Conservation (phyloP, 2,888 invertebrate species). For the Ceriagrion tenellum region DNA sequence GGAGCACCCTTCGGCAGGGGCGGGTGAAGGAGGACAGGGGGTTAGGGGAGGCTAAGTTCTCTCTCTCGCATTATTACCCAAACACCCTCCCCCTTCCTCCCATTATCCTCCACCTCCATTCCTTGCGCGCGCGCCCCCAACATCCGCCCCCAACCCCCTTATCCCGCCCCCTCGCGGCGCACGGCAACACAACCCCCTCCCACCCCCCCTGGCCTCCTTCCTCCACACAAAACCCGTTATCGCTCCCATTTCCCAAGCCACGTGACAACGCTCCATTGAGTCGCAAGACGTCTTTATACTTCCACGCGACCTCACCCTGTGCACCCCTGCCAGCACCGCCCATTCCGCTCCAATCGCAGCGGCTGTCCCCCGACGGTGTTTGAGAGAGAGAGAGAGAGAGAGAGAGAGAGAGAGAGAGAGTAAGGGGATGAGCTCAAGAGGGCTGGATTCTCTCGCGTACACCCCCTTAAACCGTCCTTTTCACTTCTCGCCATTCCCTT, state of each 20-base stretch:
- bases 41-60: too few relatives aligned
- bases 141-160: background rate
- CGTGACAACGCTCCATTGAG: slow-evolving; percentile 67
- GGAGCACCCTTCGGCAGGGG: slow-evolving; percentile 51
- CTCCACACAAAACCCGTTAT: slow-evolving; percentile 44
- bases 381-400: too few relatives aligned
- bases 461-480: background rate
- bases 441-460: background rate
- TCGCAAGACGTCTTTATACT: slow-evolving; percentile 64
- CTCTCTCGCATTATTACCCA: slow-evolving; percentile 59
- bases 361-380: background rate
- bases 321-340: background rate
- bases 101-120: slow-evolving; percentile 29
- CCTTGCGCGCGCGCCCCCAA: background rate
- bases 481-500: background rate
- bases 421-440: too few relatives aligned
- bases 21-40: background rate
- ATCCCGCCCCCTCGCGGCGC: background rate
- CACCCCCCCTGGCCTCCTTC: background rate
- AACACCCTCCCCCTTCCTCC: slow-evolving; percentile 49
- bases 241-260: slow-evolving; percentile 63
- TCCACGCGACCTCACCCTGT: background rate
- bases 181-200: background rate
- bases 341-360: background rate
- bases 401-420: too few relatives aligned